Evolutionary conservation across 2,797 vertebrate species (phyloP).

Genomic region (Ctenopoma multispine): DNA sequence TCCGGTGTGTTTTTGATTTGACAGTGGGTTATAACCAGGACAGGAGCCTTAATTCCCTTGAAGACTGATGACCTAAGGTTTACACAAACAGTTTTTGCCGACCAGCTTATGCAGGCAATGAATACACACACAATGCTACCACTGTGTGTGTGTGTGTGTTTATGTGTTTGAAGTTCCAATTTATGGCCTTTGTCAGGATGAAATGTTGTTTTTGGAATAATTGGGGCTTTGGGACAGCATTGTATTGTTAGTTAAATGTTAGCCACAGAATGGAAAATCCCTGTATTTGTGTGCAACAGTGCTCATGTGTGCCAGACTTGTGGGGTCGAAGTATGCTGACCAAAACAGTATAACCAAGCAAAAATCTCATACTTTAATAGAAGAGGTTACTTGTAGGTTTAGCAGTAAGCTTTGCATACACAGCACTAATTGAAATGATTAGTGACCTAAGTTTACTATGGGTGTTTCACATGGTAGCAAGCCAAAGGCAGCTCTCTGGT

Average conservation of each 20-base stretch:
- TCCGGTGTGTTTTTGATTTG: no score
- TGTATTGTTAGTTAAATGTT: slow-evolving; percentile 35
- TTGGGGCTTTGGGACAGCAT: slow-evolving; percentile 52
- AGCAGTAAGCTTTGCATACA: no score
- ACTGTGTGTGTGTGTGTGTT: not conserved
- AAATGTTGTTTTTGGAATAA: slow-evolving; percentile 62
- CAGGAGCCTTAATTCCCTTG: slow-evolving; percentile 55
- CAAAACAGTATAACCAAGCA: no score
- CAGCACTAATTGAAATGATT: no score
- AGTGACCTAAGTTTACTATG: no score
- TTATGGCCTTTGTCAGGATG: slow-evolving; percentile 42
- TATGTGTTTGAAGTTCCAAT: slow-evolving; percentile 39
- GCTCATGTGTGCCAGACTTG: no score
- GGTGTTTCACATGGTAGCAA: no score
- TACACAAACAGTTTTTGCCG: slow-evolving; percentile 21
- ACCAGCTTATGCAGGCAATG: slow-evolving; percentile 15
- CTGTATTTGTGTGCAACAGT: no score
- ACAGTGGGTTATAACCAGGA: slow-evolving; percentile 45
- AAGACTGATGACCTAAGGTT: slow-evolving; percentile 61
- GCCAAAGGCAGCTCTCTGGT: no score
- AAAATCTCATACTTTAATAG: no score
- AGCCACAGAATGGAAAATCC: slow-evolving; percentile 19
- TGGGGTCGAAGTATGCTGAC: no score
- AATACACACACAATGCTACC: not conserved
- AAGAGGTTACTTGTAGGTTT: no score